Evolutionary conservation across 2,888 invertebrate species (phyloP).

Genomic region (Therioaphis trifolii): DNA sequence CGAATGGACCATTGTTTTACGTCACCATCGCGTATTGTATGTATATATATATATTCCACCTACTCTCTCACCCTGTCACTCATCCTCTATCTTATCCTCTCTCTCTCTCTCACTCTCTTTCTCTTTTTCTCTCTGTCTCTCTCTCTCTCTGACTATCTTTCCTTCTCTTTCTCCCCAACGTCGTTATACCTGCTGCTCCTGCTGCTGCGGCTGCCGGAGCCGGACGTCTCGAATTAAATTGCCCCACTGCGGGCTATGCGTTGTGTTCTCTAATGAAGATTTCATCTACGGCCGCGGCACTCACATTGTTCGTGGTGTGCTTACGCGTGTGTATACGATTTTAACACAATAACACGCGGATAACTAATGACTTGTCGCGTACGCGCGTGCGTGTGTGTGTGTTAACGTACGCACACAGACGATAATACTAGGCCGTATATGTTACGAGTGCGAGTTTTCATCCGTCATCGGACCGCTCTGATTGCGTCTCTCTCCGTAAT

Average conservation of each 20-base stretch:
- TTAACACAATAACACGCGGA: slow-evolving; percentile 49
- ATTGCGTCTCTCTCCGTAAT: slow-evolving; percentile 8
- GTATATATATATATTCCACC: no score
- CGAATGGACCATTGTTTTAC: slow-evolving; percentile 49
- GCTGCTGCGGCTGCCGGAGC: no score
- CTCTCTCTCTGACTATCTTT: no score
- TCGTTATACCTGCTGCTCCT: no score
- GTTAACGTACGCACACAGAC: neutral
- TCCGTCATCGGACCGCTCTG: slow-evolving; percentile 40
- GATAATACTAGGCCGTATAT: no score
- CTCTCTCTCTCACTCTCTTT: no score
- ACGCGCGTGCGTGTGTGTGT: neutral
- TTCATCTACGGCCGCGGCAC: slow-evolving; percentile 26
- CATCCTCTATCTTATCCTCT: no score
- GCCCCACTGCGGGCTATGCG: slow-evolving; percentile 11
- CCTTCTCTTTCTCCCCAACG: no score
- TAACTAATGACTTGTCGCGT: slow-evolving; percentile 55
- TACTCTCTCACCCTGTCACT: no score
- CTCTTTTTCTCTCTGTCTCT: slow-evolving; percentile 2
- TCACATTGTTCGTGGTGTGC: neutral
- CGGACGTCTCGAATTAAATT: slow-evolving; percentile 51
- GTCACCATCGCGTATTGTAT: no score
- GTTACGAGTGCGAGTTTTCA: slow-evolving; percentile 20
- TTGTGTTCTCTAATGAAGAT: slow-evolving; percentile 47
- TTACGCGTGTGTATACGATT: neutral